A percentile compares a stretch with the other conserved stretches of the same genome.
Conservation (phyloP, 1,140 invertebrate species). For the Mya arenaria region DNA sequence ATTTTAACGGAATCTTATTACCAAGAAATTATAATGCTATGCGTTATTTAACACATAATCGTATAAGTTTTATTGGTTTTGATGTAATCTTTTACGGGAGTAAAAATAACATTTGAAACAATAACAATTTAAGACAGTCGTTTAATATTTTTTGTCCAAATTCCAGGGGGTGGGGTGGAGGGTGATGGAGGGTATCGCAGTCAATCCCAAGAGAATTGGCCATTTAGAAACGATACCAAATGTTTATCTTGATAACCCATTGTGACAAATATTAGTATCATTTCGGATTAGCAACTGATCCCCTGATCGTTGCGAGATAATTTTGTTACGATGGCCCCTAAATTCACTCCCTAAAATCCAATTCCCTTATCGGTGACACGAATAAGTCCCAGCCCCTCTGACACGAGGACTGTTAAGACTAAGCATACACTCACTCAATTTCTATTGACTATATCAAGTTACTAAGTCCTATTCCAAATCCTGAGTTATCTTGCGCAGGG, state of each 20-base stretch:
- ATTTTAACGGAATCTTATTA: no score
- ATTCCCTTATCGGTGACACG: slow-evolving; percentile 42
- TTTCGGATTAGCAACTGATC: slow-evolving; percentile 39
- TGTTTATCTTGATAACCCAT: background rate
- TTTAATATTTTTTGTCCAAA: no score
- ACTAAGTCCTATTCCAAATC: slow-evolving; percentile 7
- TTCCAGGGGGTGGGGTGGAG: no score
- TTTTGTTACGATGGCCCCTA: slow-evolving; percentile 21
- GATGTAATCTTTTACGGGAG: no score
- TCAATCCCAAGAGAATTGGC: slow-evolving; percentile 3
- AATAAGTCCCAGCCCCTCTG: slow-evolving; percentile 16
- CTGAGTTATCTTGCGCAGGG: slow-evolving; percentile 4
- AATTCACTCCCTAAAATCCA: slow-evolving; percentile 22
- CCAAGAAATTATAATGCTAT: no score
- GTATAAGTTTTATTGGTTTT: no score
- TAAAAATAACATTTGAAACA: no score
- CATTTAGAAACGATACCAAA: background rate
- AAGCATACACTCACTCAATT: slow-evolving; percentile 8
- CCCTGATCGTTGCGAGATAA: slow-evolving; percentile 24
- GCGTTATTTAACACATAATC: no score
- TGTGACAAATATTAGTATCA: slow-evolving; percentile 51
- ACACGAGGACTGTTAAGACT: slow-evolving; percentile 40
- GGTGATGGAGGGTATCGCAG: no score
- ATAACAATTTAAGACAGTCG: no score
- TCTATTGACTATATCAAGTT: slow-evolving; percentile 3